A percentile compares a stretch with the other conserved stretches of the same genome.
Evolutionary conservation across 2,113 vertebrate genomes (phyloP).

Genomic region (Turdus rufiventris): DNA sequence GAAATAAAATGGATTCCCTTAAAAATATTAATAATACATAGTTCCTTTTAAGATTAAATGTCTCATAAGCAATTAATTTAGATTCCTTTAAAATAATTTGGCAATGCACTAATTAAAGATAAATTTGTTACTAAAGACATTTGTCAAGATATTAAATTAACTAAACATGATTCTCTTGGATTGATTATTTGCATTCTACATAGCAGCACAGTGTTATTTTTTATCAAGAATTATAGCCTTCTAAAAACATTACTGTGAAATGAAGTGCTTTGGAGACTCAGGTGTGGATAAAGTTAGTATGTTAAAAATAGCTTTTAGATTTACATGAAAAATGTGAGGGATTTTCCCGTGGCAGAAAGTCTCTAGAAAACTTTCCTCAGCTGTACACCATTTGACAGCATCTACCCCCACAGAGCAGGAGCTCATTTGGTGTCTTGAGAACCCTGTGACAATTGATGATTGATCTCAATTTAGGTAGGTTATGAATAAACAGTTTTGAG

Average conservation of each 20-base stretch:
- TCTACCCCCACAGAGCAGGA: neutral
- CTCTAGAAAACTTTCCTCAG: neutral
- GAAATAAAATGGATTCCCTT: neutral
- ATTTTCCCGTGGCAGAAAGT: neutral
- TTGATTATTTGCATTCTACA: neutral
- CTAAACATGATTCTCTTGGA: neutral
- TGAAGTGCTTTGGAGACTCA: neutral
- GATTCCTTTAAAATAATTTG: slow-evolving; percentile 9
- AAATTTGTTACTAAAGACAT: neutral
- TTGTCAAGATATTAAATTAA: neutral
- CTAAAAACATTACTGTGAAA: neutral
- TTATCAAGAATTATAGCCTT: neutral
- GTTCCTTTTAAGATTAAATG: slow-evolving; percentile 3
- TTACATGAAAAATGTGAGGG: neutral
- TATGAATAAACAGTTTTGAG: neutral
- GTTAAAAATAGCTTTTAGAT: slow-evolving; percentile 4
- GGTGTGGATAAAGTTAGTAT: neutral
- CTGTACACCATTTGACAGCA: neutral
- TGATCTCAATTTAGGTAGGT: neutral
- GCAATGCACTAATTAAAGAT: neutral
- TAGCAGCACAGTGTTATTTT: neutral
- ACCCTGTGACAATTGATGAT: neutral
- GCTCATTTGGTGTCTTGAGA: neutral
- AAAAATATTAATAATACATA: neutral
- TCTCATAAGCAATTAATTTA: slow-evolving; percentile 30